Percentiles rank a stretch among this genome's conserved stretches.
These are phyloP conservation scores for Leucophenga montana DNA, from an alignment of 2,888 invertebrate species.

Conservation along the genomic window DNA sequence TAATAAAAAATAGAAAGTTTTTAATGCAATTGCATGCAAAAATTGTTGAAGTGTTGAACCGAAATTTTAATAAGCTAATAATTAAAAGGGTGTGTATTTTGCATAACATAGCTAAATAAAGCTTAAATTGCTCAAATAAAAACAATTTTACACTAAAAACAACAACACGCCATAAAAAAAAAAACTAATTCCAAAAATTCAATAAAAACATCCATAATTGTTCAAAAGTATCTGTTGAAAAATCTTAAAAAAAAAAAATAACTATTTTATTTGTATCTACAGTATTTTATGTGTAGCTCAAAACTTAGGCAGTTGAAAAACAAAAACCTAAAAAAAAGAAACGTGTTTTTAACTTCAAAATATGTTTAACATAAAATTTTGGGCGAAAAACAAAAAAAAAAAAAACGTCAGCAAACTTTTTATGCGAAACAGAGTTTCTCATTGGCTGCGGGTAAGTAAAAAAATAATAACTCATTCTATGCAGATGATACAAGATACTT, in stretches of 20 bases:
- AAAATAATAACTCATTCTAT: no score
- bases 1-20: background rate
- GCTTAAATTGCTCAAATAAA: background rate
- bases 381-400: background rate
- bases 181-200: background rate
- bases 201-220: background rate
- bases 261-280: no score
- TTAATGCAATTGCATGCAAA: slow-evolving; percentile 2
- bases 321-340: background rate
- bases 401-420: no score
- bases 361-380: slow-evolving; percentile 25
- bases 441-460: no score
- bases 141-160: no score
- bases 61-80: slow-evolving; percentile 10
- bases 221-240: background rate
- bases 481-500: no score
- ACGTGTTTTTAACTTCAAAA: slow-evolving; percentile 30
- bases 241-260: background rate
- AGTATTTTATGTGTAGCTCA: no score
- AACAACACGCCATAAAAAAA: slow-evolving; percentile 20
- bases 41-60: background rate
- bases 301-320: no score
- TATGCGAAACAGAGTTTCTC: no score
- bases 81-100: background rate
- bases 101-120: slow-evolving; percentile 18